A percentile compares a stretch with the other conserved stretches of the same genome.
Conservation (phyloP, 2,888 invertebrate genomes). For the Poecilus cupreus region DNA sequence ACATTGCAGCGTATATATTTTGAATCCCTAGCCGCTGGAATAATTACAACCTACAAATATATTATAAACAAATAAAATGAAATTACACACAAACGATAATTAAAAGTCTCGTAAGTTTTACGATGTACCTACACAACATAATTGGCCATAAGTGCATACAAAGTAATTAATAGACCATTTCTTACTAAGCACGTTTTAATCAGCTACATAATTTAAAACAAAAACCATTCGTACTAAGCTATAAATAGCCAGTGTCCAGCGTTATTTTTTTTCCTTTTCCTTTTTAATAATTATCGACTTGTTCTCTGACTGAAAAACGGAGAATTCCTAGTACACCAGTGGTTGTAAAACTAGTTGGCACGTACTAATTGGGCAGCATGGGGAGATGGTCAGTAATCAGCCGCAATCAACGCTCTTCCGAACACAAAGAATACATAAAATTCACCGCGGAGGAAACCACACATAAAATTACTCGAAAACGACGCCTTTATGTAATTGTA, state of each 20-base stretch:
- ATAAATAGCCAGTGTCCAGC: slow-evolving; percentile 38
- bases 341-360: slow-evolving; percentile 47
- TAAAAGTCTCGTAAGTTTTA: slow-evolving; percentile 51
- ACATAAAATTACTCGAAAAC: slow-evolving; percentile 10
- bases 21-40: background rate
- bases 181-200: slow-evolving; percentile 56
- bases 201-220: slow-evolving; percentile 56
- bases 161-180: slow-evolving; percentile 56
- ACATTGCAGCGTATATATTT: background rate
- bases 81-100: slow-evolving; percentile 52
- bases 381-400: background rate
- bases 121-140: slow-evolving; percentile 50
- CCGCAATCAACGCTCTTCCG: background rate
- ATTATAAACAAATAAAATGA: slow-evolving; percentile 54
- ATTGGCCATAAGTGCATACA: slow-evolving; percentile 58
- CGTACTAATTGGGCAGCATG: slow-evolving; percentile 51
- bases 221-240: slow-evolving; percentile 52
- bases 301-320: slow-evolving; percentile 25
- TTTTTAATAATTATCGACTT: slow-evolving; percentile 51
- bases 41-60: slow-evolving; percentile 50
- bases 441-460: background rate
- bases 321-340: slow-evolving; percentile 15
- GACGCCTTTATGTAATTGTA: background rate
- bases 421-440: slow-evolving; percentile 39
- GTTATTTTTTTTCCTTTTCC: slow-evolving; percentile 10